Base-by-base conservation (phyloP, 2,113 vertebrate genomes). In the Brachirus orientalis region DNA sequence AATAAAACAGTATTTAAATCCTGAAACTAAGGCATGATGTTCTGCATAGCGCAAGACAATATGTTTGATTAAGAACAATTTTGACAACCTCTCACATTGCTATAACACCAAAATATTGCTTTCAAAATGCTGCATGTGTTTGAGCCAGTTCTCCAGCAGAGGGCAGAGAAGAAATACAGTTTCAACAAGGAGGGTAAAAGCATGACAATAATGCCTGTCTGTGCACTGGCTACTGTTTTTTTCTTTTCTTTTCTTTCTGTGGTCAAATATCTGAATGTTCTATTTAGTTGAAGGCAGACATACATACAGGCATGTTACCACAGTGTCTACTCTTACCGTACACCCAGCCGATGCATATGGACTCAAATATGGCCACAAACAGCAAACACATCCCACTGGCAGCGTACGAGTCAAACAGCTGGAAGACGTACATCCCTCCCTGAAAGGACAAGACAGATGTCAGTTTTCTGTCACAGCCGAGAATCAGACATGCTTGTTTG, bases 391-490 rank as follows among this genome's bases (percentile, higher is more conserved):
- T 99, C 44, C 98, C 98, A 11, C 97, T 99, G 83, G 97, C 96
- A 1, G 97, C 98, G 0, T 99, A 99, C 0, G 96, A 92, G 80
- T 99, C 98, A 76, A 99, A 99, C 44, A 99, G 90, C 91, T 99
- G 98, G 79, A 99, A 99, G 71, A 99, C 93, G 6, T 99, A 99
- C 98, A 99, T 99, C 41, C 98, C 98, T 17, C 98, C 98, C 98
- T 97, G 86, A 79, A 16, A 59, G 58, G 69, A 28, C 12, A 1
- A 75, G 82, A 14, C 45, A 12, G 54, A 18, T 8, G 51, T 81
- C 72, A 81, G 43, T 63, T 58, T 20, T 33, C 57, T 53, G 38
- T 62, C 69, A 67, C 35, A 63, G 66, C 7, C 43, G n/a, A 37
- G 37, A 35, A 55, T 68, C 67, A 52, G 52, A 22, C 11, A 40